Evolutionary conservation across 2,888 invertebrate species (phyloP).

Genomic region (Baronia brevicornis): DNA sequence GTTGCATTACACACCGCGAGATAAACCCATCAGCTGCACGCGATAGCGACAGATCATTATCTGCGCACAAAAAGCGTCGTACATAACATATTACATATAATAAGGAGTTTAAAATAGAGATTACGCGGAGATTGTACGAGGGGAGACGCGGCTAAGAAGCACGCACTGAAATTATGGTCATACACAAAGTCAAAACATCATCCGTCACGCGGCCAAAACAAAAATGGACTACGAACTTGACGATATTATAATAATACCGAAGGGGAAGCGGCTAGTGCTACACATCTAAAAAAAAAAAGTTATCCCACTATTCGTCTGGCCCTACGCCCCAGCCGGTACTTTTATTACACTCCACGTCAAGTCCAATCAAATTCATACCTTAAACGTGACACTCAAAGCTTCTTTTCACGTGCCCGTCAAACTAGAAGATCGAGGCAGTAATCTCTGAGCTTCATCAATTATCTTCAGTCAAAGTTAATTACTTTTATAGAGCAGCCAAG

Average conservation of each 20-base stretch:
- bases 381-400: constrained; percentile 19
- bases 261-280: constrained; percentile 28
- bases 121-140: constrained; percentile 5
- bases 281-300: constrained; percentile 40
- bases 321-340: constrained; percentile 55
- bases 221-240: constrained; percentile 54
- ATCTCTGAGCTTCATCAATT: constrained; percentile 73
- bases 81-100: constrained; percentile 11
- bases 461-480: constrained; percentile 72
- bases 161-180: constrained; percentile 19
- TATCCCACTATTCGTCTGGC: constrained; percentile 49
- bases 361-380: constrained; percentile 5
- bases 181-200: constrained; percentile 48
- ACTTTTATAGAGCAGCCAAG: constrained; percentile 69
- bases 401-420: constrained; percentile 17
- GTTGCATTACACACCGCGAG: neutral
- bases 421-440: constrained; percentile 47
- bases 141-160: constrained; percentile 18
- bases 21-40: constrained; percentile 6
- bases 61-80: constrained; percentile 3
- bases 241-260: constrained; percentile 72
- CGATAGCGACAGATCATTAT: constrained; percentile 7
- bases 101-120: constrained; percentile 6
- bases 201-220: constrained; percentile 54
- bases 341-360: constrained; percentile 39